Evolutionary conservation across 92 coral and sea anemone genomes (phyloP).

Genomic region (Meandrina meandrites): DNA sequence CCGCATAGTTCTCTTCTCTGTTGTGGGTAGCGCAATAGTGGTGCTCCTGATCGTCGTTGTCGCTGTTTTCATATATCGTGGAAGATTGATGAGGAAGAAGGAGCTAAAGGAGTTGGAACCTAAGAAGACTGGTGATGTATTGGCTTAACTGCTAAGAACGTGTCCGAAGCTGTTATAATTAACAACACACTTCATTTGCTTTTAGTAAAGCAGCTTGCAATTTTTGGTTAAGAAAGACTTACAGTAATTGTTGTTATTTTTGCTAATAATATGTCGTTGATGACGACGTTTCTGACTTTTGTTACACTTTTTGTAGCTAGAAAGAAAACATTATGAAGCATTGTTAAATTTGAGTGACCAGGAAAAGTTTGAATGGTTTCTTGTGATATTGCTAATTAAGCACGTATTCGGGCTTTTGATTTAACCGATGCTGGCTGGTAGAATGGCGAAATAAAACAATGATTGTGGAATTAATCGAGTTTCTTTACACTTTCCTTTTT

Average conservation of each 20-base stretch:
- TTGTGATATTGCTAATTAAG: no score
- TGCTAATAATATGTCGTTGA: not conserved
- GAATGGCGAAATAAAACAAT: not conserved
- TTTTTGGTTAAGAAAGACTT: not conserved
- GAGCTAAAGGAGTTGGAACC: not conserved
- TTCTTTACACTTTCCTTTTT: not conserved
- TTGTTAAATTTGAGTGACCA: no score
- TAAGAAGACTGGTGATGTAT: not conserved
- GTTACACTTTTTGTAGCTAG: no score
- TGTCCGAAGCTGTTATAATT: not conserved
- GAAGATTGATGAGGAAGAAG: slow-evolving; percentile 21
- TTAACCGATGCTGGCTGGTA: not conserved
- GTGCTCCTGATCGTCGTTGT: slow-evolving; percentile 9
- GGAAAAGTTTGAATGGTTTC: no score
- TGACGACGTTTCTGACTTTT: no score
- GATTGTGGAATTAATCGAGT: not conserved
- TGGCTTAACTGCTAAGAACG: not conserved
- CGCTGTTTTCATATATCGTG: slow-evolving; percentile 3
- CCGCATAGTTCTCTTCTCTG: slow-evolving; percentile 18
- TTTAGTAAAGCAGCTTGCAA: not conserved
- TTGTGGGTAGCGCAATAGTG: slow-evolving; percentile 28
- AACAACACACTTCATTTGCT: not conserved
- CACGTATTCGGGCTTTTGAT: not conserved
- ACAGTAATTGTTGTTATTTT: not conserved
- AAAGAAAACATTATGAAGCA: no score